phyloP scores from a whole-genome alignment of 2,888 invertebrate species.

The Allophyes oxyacanthae region DNA sequence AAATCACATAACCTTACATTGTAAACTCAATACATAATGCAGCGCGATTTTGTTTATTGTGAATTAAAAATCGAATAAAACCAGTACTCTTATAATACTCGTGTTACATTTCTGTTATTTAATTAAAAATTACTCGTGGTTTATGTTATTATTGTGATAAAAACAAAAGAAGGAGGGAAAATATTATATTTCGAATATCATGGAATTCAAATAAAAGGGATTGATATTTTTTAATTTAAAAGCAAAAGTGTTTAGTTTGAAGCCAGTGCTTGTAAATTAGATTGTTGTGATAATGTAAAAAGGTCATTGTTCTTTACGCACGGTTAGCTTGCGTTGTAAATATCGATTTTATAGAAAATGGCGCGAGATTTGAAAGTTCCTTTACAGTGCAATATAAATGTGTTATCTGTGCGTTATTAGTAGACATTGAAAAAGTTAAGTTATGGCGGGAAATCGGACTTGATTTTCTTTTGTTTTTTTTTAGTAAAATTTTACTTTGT shows the following conservation, averaged over 20 bases:
- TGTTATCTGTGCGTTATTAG: conserved; percentile 7
- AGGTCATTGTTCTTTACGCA: conserved; percentile 77
- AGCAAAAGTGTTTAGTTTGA: conserved; percentile 17
- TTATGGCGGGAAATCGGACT: conserved; percentile 25
- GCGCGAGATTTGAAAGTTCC: conserved; percentile 73
- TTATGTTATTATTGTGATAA: conserved; percentile 34
- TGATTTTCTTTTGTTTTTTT: background rate
- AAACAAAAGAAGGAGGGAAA: conserved; percentile 41
- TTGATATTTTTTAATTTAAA: conserved; percentile 41
- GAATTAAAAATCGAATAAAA: conserved; percentile 33
- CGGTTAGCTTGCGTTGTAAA: conserved; percentile 66
- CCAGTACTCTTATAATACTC: conserved; percentile 5
- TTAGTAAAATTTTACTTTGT: no score
- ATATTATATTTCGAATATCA: conserved; percentile 5
- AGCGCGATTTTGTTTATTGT: conserved; percentile 57
- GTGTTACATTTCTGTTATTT: conserved; percentile 4
- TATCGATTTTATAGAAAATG: conserved; percentile 81
- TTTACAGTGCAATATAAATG: conserved; percentile 29
- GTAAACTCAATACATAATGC: conserved; percentile 69
- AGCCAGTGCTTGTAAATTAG: conserved; percentile 33
- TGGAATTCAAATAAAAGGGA: conserved; percentile 39
- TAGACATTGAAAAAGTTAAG: conserved; percentile 8
- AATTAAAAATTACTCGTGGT: conserved; percentile 10
- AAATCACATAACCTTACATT: conserved; percentile 77
- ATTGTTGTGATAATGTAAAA: conserved; percentile 60